Base-by-base conservation (phyloP, 1,140 invertebrate genomes). In the Drosophila hydei region DNA sequence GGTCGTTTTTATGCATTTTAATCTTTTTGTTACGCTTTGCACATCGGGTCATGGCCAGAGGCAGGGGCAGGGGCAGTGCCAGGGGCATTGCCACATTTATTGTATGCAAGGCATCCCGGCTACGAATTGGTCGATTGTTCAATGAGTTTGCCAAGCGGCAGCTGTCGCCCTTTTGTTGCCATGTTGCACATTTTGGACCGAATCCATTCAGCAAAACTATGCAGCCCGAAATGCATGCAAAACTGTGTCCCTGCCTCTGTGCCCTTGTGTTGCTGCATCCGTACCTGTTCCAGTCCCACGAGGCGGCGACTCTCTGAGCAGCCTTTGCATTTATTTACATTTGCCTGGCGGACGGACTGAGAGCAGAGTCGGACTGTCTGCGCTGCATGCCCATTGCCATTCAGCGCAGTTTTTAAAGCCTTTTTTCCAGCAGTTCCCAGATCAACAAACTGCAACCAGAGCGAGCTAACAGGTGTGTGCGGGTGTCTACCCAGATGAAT, bases 81-180 rank as follows among this genome's bases (percentile, higher is more conserved):
- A 14, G 33, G 14, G 47, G 48, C 63, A 55, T 52, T 69, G 55
- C 38, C 40, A 45, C 78, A 83, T 81, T 80, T 77, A 81, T 81
- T 80, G 77, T 80, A 47, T 63, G 64, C n/a, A 6, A 16, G 43
- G 14, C 38, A 14, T 65, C 61, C 59, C 68, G 51, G 61, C 76
- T 76, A 77, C 77, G 77, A 80, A 80, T 87, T 87, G 77, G 61
- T 77, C 80, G 79, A 87, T 87, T 85, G 80, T 85, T 85, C 77
- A 87, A 80, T 85, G 80, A 74, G 77, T 77, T 77, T 84, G 62
- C 55, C 65, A 52, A 84, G 67, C 80, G 64, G 71, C 71, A 80
- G 80, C 81, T 79, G 81, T 72, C 77, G 69, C 42, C 51, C 55
- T 72, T 59, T 67, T 56, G 48, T 51, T 69, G 63, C 60, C 63